phyloP scores from a whole-genome alignment of 2,888 invertebrate genomes.

The Hypsopygia costalis region DNA sequence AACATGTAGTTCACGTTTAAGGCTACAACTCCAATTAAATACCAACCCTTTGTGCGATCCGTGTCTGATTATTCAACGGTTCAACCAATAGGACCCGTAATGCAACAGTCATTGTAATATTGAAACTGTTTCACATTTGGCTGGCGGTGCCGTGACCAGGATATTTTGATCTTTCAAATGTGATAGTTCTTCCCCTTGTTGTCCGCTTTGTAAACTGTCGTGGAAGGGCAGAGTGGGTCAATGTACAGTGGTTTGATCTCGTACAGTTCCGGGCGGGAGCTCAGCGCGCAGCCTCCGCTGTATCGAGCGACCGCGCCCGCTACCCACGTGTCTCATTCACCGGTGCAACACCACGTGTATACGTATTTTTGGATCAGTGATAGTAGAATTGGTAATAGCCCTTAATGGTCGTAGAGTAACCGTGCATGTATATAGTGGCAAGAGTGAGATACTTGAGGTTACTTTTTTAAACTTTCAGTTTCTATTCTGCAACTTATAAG shows the following conservation, averaged over 20 bases:
- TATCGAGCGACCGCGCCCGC: constrained; percentile 67
- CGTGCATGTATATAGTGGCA: too few relatives aligned
- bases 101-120: constrained; percentile 20
- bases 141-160: constrained; percentile 18
- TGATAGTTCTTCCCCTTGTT: constrained; percentile 15
- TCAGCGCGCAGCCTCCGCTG: constrained; percentile 63
- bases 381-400: constrained; percentile 19
- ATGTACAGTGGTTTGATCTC: constrained; percentile 18
- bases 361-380: constrained; percentile 26
- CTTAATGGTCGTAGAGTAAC: too few relatives aligned
- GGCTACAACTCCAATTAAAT: neutral
- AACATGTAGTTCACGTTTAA: neutral
- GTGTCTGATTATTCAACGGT: constrained; percentile 20
- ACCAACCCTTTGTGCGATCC: constrained; percentile 20
- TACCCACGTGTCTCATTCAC: constrained; percentile 60
- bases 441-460: too few relatives aligned
- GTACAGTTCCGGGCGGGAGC: constrained; percentile 40
- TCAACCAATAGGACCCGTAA: constrained; percentile 18
- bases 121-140: constrained; percentile 14
- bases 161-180: constrained; percentile 21
- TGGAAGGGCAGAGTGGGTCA: constrained; percentile 23
- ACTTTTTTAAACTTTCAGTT: too few relatives aligned
- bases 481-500: too few relatives aligned
- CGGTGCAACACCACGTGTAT: constrained; percentile 41
- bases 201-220: constrained; percentile 9